Conservation (phyloP, 2,113 vertebrate genomes). For the Ivindomyrus marchei region DNA sequence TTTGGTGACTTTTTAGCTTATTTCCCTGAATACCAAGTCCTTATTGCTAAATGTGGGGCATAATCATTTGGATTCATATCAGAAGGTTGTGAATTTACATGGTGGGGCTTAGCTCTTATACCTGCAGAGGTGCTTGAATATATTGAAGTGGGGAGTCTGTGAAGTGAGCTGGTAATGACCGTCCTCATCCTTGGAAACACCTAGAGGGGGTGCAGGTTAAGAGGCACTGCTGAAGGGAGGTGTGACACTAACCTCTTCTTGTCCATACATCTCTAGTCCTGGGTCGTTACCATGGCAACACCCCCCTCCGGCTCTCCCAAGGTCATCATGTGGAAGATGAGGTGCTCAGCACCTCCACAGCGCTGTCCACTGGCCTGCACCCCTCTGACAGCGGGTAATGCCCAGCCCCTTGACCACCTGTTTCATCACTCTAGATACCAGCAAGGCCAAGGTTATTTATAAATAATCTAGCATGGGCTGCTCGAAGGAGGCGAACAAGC, state of each 20-base stretch:
- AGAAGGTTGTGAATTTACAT: background rate
- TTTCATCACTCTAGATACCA: slow-evolving; percentile 7
- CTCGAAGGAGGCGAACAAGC: background rate
- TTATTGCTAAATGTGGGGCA: background rate
- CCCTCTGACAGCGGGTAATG: slow-evolving; percentile 51
- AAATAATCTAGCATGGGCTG: background rate
- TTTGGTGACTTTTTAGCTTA: background rate
- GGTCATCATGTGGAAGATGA: slow-evolving; percentile 65
- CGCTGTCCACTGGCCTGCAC: slow-evolving; percentile 50
- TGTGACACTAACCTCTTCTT: background rate
- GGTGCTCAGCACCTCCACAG: slow-evolving; percentile 50
- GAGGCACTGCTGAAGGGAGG: background rate
- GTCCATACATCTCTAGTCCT: slow-evolving; percentile 40
- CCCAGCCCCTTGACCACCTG: background rate
- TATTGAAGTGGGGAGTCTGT: background rate
- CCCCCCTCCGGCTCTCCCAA: slow-evolving; percentile 53
- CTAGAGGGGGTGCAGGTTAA: background rate
- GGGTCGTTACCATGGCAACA: slow-evolving; percentile 52
- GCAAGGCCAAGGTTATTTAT: background rate
- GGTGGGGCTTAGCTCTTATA: background rate
- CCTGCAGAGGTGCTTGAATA: background rate
- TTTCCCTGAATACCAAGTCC: background rate
- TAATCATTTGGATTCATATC: background rate
- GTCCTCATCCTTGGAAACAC: background rate
- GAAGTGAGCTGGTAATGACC: background rate